A percentile compares a stretch with the other conserved stretches of the same genome.
phyloP scores from a whole-genome alignment of 1,140 invertebrate species.

The Drosophila quadrilineata region DNA sequence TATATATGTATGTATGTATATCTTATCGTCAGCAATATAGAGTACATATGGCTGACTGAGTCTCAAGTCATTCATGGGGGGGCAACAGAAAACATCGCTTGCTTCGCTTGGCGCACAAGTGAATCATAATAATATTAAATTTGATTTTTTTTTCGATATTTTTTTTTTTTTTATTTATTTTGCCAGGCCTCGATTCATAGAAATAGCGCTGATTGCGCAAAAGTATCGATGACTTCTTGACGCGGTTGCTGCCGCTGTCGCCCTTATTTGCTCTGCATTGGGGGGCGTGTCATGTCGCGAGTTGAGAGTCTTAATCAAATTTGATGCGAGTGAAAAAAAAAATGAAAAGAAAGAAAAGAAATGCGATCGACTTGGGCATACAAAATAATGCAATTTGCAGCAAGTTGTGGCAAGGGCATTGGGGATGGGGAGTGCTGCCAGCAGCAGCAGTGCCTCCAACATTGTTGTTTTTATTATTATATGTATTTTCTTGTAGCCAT shows the following conservation, averaged over 20 bases:
- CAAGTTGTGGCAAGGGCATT: too few species aligned
- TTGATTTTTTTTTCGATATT: slow-evolving; percentile 57
- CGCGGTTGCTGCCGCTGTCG: too few species aligned
- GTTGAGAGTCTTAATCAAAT: slow-evolving; percentile 70
- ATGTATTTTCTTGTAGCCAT: slow-evolving; percentile 12
- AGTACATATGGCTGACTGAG: slow-evolving; percentile 23
- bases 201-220: slow-evolving; percentile 78
- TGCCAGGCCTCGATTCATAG: slow-evolving; percentile 28
- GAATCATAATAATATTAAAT: slow-evolving; percentile 80
- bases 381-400: slow-evolving; percentile 72
- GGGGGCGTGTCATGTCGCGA: slow-evolving; percentile 22
- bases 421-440: too few species aligned
- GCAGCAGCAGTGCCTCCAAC: slow-evolving; percentile 29
- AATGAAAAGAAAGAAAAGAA: slow-evolving; percentile 41
- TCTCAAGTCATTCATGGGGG: slow-evolving; percentile 31
- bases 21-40: too few species aligned
- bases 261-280: too few species aligned
- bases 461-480: slow-evolving; percentile 42
- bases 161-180: too few species aligned
- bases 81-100: slow-evolving; percentile 52
- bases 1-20: too few species aligned
- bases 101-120: slow-evolving; percentile 71
- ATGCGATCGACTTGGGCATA: slow-evolving; percentile 36
- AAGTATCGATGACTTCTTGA: slow-evolving; percentile 78
- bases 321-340: slow-evolving; percentile 41